Evolutionary conservation across 2,113 vertebrate species (phyloP), one percentile per base, ranked within the genome.

Genomic region (Nesogale talazaci): DNA sequence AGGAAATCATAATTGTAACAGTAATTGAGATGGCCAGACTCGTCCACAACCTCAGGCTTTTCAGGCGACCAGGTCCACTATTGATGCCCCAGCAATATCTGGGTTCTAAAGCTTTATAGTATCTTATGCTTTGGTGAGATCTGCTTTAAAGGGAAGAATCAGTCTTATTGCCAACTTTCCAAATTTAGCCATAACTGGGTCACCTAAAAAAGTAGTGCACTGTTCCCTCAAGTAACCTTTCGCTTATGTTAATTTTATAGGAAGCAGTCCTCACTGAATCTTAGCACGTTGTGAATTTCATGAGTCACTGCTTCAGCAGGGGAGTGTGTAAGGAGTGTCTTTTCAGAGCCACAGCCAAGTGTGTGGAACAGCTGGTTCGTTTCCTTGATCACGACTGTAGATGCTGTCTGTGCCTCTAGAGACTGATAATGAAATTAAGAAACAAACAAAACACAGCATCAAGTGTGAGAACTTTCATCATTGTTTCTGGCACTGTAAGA

Each of bases 191-290:
- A 95, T 95, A 97, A 80, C 95, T 97, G 95, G 92, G 93, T 97
- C 96, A 96, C 89, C 69, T 90, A 88, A 95, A 97, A 97, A 97
- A 97, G 93, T 95, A 96, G 95, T 84, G 86, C 97, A 96, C 93
- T 95, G 84, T 94, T 97, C 86, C 95, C 94, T 94, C 94, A 95
- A 96, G 94, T 95, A 96, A 95, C 83, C 84, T 95, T 94, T 96
- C 29, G 42, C 89, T 96, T 95, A 96, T 96, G 96, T 93, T 95
- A 97, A 97, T 94, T 96, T 97, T 86, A 29, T 88, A 91, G 67
- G 42, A 97, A 97, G 89, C 63, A 3, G 72, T 95, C 88, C 96
- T 96, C 94, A 92, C 94, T 15, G 59, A 94, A 84, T 94, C 34
- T 27, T 86, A 91, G 94, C 94, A 92, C 56, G 14, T 95, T 91